Base-by-base conservation (phyloP, 2,888 invertebrate species). In the Hermodice carunculata region DNA sequence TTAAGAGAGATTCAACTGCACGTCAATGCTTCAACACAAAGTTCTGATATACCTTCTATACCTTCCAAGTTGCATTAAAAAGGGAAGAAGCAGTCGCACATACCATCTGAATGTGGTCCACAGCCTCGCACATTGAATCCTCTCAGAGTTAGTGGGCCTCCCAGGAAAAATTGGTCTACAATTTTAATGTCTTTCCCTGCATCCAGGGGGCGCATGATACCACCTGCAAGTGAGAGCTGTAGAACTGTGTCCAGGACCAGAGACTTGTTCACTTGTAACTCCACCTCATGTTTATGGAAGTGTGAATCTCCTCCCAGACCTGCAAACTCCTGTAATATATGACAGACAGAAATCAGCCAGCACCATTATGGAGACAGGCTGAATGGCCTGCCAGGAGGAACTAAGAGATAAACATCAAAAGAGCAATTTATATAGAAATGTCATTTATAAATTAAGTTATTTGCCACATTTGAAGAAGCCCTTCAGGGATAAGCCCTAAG, bases 281-380 rank as follows among this genome's bases (percentile, higher is more conserved):
- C 90, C 8, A 92, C 82, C 75, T 95, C 95, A 73, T 93, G 93
- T 87, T 94, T 94, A 31, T 95, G 82, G 84, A 95, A 95, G 19
- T 93, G 92, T n/a, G 96, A 91, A 82, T 96, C 93, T 1, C 98
- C 98, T 11, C 97, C 96, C 5, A 96, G 84, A 0, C 96, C 92
- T 29, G 96, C 95, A 77, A 94, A 89, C 87, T 98, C 98, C 76
- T 93, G 91, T 4, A 90, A 63, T 49, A 26, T 11, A 59, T 22
- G 31, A 24, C 31, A 19, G 8, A 19, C 6, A 48, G 31, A 22
- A 44, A 22, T 22, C 11, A 37, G 14, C 11, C n/a, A n/a, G n/a
- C n/a, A n/a, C n/a, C n/a, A n/a, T n/a, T n/a, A n/a, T n/a, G n/a
- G n/a, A n/a, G n/a, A n/a, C n/a, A n/a, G n/a, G n/a, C n/a, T n/a